Conservation (phyloP, 2,113 vertebrate genomes). For the Xenus cinereus region DNA sequence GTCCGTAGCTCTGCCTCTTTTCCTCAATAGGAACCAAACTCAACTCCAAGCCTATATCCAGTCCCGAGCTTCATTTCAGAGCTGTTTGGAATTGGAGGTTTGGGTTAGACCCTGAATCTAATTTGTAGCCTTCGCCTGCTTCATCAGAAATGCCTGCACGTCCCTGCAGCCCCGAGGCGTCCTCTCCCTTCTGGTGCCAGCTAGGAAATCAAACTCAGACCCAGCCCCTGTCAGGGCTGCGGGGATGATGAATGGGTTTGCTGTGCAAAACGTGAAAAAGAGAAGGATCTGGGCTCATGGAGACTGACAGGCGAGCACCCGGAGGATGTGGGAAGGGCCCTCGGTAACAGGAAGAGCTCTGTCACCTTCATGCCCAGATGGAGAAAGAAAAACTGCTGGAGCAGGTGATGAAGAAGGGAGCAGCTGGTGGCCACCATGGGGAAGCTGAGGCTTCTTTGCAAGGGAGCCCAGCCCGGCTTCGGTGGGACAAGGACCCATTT, state of each 20-base stretch:
- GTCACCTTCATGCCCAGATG: not conserved
- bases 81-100: not conserved
- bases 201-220: slow-evolving; percentile 27
- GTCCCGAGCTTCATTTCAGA: not conserved
- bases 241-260: not conserved
- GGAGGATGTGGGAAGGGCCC: not conserved
- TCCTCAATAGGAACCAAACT: not conserved
- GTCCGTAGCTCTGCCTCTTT: not conserved
- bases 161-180: not conserved
- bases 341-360: not conserved
- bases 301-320: not conserved
- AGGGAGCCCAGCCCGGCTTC: not conserved
- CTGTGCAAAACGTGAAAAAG: not conserved
- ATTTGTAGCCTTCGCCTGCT: not conserved
- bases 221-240: not conserved
- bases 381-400: not conserved
- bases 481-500: fast-evolving
- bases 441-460: not conserved
- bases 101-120: not conserved
- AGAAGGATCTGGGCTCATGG: not conserved
- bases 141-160: not conserved
- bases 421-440: fast-evolving
- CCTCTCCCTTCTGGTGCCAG: not conserved
- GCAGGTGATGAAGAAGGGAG: not conserved
- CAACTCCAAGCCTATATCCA: not conserved